Percentiles rank a stretch among this genome's conserved stretches.
These are phyloP conservation scores for Agonopterix alstromeriana DNA, from an alignment of 2,888 invertebrate species.

Conservation along the genomic window DNA sequence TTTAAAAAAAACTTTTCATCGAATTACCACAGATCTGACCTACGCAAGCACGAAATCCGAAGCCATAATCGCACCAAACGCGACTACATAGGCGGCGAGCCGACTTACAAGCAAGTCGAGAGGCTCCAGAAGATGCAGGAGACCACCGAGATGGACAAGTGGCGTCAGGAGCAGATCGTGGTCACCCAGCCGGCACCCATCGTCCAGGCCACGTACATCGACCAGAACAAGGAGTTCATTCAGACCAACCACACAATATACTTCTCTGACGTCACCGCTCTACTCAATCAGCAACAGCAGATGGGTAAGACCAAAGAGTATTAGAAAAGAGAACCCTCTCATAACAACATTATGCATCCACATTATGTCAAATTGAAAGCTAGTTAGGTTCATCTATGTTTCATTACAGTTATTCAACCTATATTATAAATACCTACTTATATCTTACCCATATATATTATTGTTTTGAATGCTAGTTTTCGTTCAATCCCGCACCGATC, in stretches of 20 bases:
- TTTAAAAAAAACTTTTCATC: too few relatives aligned
- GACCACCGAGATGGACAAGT: constrained; percentile 25
- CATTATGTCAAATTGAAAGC: too few relatives aligned
- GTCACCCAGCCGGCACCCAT: constrained; percentile 24
- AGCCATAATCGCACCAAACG: constrained; percentile 65
- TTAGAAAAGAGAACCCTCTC: too few relatives aligned
- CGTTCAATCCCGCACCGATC: too few relatives aligned
- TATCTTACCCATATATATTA: too few relatives aligned
- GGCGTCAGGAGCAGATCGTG: constrained; percentile 20
- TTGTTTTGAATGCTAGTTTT: too few relatives aligned
- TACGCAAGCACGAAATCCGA: constrained; percentile 67
- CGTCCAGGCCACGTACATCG: constrained; percentile 44
- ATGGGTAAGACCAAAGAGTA: too few relatives aligned
- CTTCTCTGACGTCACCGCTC: constrained; percentile 49
- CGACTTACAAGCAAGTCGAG: constrained; percentile 62
- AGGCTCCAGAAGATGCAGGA: constrained; percentile 50
- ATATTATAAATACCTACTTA: too few relatives aligned
- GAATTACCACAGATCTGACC: constrained; percentile 42
- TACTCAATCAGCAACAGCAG: constrained; percentile 40
- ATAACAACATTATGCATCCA: too few relatives aligned
- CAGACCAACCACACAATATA: constrained; percentile 42
- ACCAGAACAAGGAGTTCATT: constrained; percentile 21
- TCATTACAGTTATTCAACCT: too few relatives aligned
- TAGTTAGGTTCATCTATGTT: too few relatives aligned
- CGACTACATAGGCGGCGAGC: constrained; percentile 65